A percentile compares a stretch with the other conserved stretches of the same genome.
These are phyloP conservation scores for Alethe diademata DNA, from an alignment of 2,113 vertebrate genomes.

Conservation along the genomic window DNA sequence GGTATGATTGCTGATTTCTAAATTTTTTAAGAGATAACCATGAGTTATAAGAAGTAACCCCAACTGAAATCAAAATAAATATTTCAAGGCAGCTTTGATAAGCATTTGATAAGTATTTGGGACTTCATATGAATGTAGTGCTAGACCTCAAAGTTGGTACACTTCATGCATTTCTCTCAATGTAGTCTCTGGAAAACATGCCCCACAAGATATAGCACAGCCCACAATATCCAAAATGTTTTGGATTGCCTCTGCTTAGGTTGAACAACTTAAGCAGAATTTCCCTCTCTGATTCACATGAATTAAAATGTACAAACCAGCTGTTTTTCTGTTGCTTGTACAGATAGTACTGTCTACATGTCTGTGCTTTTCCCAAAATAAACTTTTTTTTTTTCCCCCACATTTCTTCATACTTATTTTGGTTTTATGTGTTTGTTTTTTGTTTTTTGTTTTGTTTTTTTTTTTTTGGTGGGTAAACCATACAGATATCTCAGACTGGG, in stretches of 20 bases:
- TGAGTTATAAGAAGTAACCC: neutral
- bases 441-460: too few relatives aligned
- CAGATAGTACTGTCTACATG: fast-evolving
- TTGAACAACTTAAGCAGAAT: neutral
- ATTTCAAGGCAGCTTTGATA: neutral
- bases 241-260: neutral
- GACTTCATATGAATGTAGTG: neutral
- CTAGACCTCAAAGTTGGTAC: neutral
- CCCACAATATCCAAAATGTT: neutral
- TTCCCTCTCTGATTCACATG: neutral
- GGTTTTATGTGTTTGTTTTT: neutral
- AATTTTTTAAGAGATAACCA: neutral
- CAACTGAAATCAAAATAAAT: neutral
- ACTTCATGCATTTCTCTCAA: neutral
- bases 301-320: neutral
- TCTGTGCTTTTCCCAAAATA: neutral
- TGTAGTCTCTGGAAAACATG: neutral
- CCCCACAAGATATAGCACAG: neutral
- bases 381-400: neutral
- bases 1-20: neutral
- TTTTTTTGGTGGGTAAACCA: neutral
- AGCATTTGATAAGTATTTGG: neutral
- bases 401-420: neutral
- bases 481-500: neutral
- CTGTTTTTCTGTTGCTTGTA: neutral